phyloP scores from a whole-genome alignment of 2,797 vertebrate genomes.

The Liasis olivaceus region DNA sequence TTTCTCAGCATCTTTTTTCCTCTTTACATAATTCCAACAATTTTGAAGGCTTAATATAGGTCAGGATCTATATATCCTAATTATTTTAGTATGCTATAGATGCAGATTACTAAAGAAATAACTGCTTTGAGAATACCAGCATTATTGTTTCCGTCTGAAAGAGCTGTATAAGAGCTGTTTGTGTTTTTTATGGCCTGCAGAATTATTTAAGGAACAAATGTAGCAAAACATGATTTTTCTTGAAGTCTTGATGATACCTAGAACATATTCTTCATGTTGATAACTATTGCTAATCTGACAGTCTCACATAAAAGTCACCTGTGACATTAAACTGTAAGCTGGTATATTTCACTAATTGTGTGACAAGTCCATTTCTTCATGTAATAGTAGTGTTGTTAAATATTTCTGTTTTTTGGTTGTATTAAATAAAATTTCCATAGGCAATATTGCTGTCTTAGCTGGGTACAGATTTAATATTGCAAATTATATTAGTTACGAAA shows the following conservation, averaged over 20 bases:
- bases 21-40: not conserved
- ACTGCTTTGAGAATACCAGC: not conserved
- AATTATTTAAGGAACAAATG: not conserved
- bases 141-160: not conserved
- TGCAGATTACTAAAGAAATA: not conserved
- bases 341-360: not conserved
- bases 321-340: not conserved
- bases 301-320: not conserved
- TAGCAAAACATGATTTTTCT: not conserved
- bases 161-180: not conserved
- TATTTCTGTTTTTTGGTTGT: not conserved
- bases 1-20: not conserved
- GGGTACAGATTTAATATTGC: not conserved
- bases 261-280: not conserved
- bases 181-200: not conserved
- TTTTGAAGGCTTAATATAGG: not conserved
- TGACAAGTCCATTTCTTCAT: not conserved
- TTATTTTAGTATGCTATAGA: not conserved
- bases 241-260: not conserved
- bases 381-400: not conserved
- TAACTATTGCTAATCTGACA: not conserved
- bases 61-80: not conserved
- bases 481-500: not conserved
- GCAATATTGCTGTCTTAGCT: not conserved
- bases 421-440: not conserved